A percentile compares a stretch with the other conserved stretches of the same genome.
phyloP scores from a whole-genome alignment of 2,888 invertebrate genomes.

The Pheosia gnoma region DNA sequence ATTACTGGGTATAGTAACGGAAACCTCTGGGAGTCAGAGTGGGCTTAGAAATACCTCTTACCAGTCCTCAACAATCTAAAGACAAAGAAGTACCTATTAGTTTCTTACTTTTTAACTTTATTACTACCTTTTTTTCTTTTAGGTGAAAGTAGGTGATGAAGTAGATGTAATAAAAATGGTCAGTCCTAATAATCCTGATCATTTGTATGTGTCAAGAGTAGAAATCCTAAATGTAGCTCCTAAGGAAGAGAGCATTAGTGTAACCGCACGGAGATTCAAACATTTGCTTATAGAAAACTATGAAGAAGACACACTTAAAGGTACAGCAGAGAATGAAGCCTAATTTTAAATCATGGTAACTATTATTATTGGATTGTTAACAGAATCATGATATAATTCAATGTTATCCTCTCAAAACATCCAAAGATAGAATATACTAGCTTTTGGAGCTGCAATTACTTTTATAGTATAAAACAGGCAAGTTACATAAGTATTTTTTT shows the following conservation, averaged over 20 bases:
- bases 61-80: no score
- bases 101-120: no score
- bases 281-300: conserved; percentile 90
- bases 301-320: conserved; percentile 78
- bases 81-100: no score
- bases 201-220: conserved; percentile 88
- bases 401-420: no score
- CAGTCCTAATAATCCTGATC: conserved; percentile 87
- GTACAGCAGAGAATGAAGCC: conserved; percentile 36
- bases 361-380: no score
- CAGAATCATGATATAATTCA: neutral
- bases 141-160: conserved; percentile 89
- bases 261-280: conserved; percentile 88
- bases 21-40: no score
- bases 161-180: conserved; percentile 89
- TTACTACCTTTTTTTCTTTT: conserved; percentile 27
- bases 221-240: conserved; percentile 83
- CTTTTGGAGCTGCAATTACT: no score
- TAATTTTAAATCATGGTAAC: neutral
- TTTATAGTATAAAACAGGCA: neutral
- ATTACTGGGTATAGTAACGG: no score
- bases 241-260: conserved; percentile 81
- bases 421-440: no score
- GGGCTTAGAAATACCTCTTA: no score
- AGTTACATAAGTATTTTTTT: neutral